These are phyloP conservation scores for Heliconius nattereri DNA, from an alignment of 1,140 invertebrate genomes.

Conservation along the genomic window DNA sequence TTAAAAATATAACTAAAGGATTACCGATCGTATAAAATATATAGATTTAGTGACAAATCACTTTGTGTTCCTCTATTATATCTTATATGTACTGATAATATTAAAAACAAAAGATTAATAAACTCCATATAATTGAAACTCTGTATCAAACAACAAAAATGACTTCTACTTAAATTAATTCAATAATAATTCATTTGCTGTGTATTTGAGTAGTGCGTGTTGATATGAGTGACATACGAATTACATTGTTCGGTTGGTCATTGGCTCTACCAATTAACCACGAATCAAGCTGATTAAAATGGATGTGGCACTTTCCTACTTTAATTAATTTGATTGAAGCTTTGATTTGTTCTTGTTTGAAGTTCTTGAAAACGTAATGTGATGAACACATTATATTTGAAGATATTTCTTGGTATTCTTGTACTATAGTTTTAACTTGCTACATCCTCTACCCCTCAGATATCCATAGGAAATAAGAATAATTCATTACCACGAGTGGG, in stretches of 20 bases:
- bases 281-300: conserved; percentile 26
- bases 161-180: conserved; percentile 49
- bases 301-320: conserved; percentile 18
- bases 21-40: no score
- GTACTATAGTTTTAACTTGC: neutral
- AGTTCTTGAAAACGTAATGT: neutral
- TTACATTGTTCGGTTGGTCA: conserved; percentile 51
- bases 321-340: conserved; percentile 3
- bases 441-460: no score
- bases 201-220: conserved; percentile 51
- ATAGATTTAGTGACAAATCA: no score
- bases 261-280: conserved; percentile 43
- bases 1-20: no score
- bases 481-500: no score
- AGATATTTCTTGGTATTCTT: no score
- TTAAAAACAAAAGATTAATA: no score
- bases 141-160: neutral
- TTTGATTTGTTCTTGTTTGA: conserved; percentile 1
- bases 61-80: no score
- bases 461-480: no score
- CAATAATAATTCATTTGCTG: conserved; percentile 50
- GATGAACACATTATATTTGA: no score
- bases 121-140: no score
- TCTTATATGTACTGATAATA: no score
- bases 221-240: conserved; percentile 59